phyloP scores from a whole-genome alignment of 2,113 vertebrate species.

The Ibidorhyncha struthersii region DNA sequence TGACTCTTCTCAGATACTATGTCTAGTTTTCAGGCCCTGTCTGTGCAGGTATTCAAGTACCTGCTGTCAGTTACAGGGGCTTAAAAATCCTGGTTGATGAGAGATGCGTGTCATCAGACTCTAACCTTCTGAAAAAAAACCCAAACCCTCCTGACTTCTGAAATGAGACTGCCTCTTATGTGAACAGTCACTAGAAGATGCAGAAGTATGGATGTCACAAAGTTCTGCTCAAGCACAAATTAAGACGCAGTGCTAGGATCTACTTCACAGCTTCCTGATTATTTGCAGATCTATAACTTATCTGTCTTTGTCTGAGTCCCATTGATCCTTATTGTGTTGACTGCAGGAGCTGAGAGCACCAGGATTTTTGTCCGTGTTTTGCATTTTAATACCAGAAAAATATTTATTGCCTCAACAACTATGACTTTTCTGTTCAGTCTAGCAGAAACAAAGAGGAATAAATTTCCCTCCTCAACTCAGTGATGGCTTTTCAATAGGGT shows the following conservation, averaged over 20 bases:
- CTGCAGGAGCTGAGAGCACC: not conserved
- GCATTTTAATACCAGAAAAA: not conserved
- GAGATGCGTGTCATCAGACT: not conserved
- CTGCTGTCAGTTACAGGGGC: not conserved
- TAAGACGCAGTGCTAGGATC: not conserved
- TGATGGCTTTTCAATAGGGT: not conserved
- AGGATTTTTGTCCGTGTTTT: not conserved
- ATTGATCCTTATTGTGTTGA: not conserved
- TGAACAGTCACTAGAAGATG: not conserved
- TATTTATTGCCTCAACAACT: not conserved
- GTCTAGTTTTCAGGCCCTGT: not conserved
- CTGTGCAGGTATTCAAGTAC: accelerated
- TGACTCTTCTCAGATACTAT: accelerated
- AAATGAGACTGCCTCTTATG: not conserved
- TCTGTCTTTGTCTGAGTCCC: not conserved
- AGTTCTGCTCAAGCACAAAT: not conserved
- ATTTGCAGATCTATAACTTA: not conserved
- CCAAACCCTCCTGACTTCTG: not conserved
- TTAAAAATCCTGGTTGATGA: not conserved
- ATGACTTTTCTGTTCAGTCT: not conserved
- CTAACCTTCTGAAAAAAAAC: not conserved
- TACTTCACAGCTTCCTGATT: not conserved
- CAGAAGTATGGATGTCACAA: not conserved
- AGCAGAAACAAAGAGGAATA: not conserved
- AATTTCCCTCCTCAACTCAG: not conserved